Evolutionary conservation across 23 tunicate species (phyloP), one percentile per base, ranked within the genome.

Genomic region (Halocynthia roretzi): DNA sequence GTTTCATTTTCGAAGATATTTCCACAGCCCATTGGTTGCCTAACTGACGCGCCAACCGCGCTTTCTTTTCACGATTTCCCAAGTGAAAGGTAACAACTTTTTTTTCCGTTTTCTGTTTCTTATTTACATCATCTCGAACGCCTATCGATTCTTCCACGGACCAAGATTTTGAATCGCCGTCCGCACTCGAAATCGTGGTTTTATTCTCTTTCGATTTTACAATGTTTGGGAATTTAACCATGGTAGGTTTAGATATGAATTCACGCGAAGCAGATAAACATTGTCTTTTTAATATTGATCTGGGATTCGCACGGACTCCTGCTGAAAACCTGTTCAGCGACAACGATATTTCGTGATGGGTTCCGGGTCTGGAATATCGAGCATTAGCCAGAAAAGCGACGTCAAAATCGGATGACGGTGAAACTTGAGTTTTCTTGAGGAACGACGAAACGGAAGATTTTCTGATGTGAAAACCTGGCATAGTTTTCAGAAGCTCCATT

Each of bases 71-170:
- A 31, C 44, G 44, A 31, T 31, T 31, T 31, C 44, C 78, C 62
- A 74, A 74, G n/a, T 74, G 55, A 44, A 74, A 74, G 23, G 78
- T 74, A 5, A 74, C 78, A 54, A 54, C 56, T 54, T 74, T 74
- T 12, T 44, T 50, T 15, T 40, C 40, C 15, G 60, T 54, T 54
- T 74, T 74, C 8, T 62, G 64, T 50, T 10, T 19, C 57, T 10
- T 54, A 64, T 56, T 53, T 6, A 8, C 62, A 74, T 10, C 56
- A 64, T 14, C 56, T 74, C 56, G 56, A 54, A 53, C 14, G 17
- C 5, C 56, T 54, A 0, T 0, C 11, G 78, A 64, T 21, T 8
- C 55, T 18, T 52, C 40, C 11, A 20, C 18, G 12, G 17, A 12
- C 19, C 21, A 2, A 12, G 15, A 20, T 11, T 65, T 15, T 65